phyloP scores from a whole-genome alignment of 2,797 vertebrate genomes.

The Chelon auratus region DNA sequence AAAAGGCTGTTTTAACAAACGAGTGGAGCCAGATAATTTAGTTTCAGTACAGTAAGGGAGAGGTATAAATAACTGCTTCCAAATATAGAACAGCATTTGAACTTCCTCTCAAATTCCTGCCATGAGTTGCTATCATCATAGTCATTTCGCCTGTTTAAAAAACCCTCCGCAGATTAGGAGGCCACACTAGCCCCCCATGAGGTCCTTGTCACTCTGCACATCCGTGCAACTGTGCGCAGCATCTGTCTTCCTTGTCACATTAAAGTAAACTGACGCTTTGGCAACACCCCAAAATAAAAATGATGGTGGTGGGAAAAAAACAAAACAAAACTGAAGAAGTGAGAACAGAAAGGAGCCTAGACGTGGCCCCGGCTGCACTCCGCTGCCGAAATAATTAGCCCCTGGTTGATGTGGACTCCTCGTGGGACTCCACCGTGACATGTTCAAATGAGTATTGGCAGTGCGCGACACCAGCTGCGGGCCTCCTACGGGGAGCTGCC shows the following conservation, averaged over 20 bases:
- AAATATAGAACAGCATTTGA: constrained; percentile 77
- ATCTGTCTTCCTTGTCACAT: constrained; percentile 68
- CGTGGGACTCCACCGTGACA: constrained; percentile 72
- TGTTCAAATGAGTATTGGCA: constrained; percentile 80
- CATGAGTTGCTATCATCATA: constrained; percentile 70
- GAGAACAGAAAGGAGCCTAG: constrained; percentile 67
- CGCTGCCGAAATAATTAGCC: constrained; percentile 79
- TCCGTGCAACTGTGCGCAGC: constrained; percentile 59
- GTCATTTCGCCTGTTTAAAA: constrained; percentile 51
- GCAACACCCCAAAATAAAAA: constrained; percentile 69
- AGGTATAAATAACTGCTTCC: constrained; percentile 72
- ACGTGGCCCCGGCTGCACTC: constrained; percentile 74
- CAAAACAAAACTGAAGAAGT: constrained; percentile 36
- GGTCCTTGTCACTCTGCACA: constrained; percentile 67
- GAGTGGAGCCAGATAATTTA: constrained; percentile 49
- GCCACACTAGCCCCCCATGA: constrained; percentile 49
- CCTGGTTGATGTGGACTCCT: constrained; percentile 73
- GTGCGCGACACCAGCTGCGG: constrained; percentile 76
- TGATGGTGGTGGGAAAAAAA: not conserved
- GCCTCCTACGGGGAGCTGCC: constrained; percentile 67
- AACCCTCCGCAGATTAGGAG: constrained; percentile 56
- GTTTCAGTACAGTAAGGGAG: constrained; percentile 61
- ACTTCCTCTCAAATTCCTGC: constrained; percentile 77
- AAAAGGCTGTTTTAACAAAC: constrained; percentile 42
- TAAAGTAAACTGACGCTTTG: constrained; percentile 64